phyloP scores from a whole-genome alignment of 2,113 vertebrate genomes.

The Thomomys bottae region DNA sequence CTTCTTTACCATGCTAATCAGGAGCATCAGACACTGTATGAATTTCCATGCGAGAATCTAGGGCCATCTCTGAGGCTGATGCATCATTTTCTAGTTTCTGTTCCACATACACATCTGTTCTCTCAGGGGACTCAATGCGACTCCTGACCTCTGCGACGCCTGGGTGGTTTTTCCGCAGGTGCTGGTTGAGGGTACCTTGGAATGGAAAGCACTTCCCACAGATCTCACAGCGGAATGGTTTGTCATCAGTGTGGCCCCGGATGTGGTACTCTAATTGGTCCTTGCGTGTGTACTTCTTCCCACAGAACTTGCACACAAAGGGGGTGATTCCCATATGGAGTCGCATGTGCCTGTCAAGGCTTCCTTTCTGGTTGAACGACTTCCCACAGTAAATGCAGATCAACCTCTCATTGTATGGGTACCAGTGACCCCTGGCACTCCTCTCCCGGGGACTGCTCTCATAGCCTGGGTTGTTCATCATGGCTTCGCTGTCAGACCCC shows the following conservation, averaged over 20 bases:
- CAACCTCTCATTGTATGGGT: constrained; percentile 95
- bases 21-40: constrained; percentile 86
- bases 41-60: constrained; percentile 90
- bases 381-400: constrained; percentile 99
- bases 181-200: constrained; percentile 99
- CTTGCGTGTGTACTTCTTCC: constrained; percentile 99
- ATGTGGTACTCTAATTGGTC: constrained; percentile 99
- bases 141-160: constrained; percentile 88
- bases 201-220: constrained; percentile 99
- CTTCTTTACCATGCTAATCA: constrained; percentile 81
- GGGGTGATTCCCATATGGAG: constrained; percentile 99
- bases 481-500: constrained; percentile 84
- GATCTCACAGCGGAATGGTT: constrained; percentile 98
- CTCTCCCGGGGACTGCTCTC: constrained; percentile 93
- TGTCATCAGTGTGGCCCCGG: constrained; percentile 98
- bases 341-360: constrained; percentile 98
- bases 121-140: constrained; percentile 93
- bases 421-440: constrained; percentile 94
- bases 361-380: constrained; percentile 99
- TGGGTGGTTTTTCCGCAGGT: constrained; percentile 98
- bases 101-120: constrained; percentile 90
- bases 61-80: constrained; percentile 88
- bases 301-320: constrained; percentile 98
- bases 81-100: constrained; percentile 91
- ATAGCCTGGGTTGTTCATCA: constrained; percentile 85